Evolutionary conservation across 2,797 vertebrate genomes (phyloP).

Genomic region (Sebastes matsubarae): DNA sequence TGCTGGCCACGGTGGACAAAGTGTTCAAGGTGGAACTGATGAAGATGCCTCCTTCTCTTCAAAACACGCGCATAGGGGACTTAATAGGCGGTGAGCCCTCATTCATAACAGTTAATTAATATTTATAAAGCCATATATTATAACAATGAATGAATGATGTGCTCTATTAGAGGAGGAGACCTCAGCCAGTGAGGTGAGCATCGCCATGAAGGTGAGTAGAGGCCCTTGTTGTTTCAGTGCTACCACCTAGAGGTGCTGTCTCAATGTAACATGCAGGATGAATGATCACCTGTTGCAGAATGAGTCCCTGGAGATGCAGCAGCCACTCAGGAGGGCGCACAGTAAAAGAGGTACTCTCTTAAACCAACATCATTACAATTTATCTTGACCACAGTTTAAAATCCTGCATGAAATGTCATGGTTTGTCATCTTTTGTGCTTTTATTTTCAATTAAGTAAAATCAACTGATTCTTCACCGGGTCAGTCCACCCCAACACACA

Average conservation of each 20-base stretch:
- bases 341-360: conserved; percentile 65
- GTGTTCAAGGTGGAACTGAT: conserved; percentile 83
- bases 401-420: too few relatives aligned
- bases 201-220: conserved; percentile 70
- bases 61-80: conserved; percentile 76
- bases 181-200: conserved; percentile 72
- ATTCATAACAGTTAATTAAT: neutral
- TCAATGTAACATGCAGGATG: neutral
- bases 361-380: too few relatives aligned
- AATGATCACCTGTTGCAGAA: conserved; percentile 43
- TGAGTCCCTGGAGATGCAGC: conserved; percentile 56
- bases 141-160: too few relatives aligned
- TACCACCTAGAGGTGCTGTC: too few relatives aligned
- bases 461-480: neutral
- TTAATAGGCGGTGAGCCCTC: conserved; percentile 65
- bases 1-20: conserved; percentile 78
- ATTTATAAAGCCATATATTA: neutral
- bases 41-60: conserved; percentile 80
- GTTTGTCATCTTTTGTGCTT: neutral
- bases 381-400: neutral
- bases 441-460: conserved; percentile 34
- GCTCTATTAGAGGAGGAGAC: conserved; percentile 43
- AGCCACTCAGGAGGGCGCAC: conserved; percentile 39
- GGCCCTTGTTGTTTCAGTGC: accelerated
- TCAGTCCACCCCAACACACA: neutral